Percentiles rank a stretch among this genome's conserved stretches.
Evolutionary conservation across 2,797 vertebrate genomes (phyloP).

Genomic region (Gambusia yucatana): DNA sequence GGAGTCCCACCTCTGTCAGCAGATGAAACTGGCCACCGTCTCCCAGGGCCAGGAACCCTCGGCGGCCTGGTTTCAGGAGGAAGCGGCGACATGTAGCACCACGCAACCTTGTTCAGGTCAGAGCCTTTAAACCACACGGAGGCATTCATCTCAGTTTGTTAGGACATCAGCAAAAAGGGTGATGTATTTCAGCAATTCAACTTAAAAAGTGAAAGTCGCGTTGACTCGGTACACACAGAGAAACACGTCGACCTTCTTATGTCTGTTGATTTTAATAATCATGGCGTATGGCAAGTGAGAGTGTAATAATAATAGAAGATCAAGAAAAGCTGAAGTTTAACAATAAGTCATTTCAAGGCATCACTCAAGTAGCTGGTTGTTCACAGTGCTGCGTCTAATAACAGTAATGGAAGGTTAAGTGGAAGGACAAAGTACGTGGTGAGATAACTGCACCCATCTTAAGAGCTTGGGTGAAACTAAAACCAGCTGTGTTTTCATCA

Average conservation of each 20-base stretch:
- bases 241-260: neutral
- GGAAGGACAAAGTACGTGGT: neutral
- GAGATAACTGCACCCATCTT: neutral
- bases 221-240: neutral
- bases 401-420: neutral
- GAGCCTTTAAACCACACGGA: conserved; percentile 15
- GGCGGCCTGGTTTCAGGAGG: conserved; percentile 77
- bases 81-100: conserved; percentile 81
- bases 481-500: too few species aligned
- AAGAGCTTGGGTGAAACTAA: neutral
- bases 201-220: neutral
- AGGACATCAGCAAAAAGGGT: neutral
- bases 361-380: neutral
- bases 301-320: neutral
- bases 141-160: neutral
- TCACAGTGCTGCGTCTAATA: neutral
- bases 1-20: conserved; percentile 87
- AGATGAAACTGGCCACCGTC: conserved; percentile 87
- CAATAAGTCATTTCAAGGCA: neutral
- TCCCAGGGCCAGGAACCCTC: conserved; percentile 78
- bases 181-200: neutral
- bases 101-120: conserved; percentile 85
- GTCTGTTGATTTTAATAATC: neutral
- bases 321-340: neutral
- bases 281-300: neutral